Evolutionary conservation across 2,113 vertebrate species (phyloP).

Genomic region (Propithecus coquereli): DNA sequence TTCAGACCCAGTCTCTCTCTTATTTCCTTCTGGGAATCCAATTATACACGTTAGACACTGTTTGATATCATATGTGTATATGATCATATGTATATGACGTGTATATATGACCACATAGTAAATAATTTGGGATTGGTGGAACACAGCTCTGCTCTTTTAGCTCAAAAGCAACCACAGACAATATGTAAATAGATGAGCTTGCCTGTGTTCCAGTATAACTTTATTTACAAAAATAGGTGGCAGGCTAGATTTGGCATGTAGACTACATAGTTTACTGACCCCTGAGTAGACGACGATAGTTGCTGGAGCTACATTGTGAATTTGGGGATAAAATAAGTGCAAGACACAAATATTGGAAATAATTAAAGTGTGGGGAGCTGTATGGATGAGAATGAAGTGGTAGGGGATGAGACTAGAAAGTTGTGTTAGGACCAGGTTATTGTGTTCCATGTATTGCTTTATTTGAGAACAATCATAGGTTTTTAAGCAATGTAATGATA

Average conservation of each 20-base stretch:
- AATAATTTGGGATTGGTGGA: not conserved
- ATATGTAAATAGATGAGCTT: not conserved
- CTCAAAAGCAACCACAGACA: not conserved
- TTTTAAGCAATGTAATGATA: not conserved
- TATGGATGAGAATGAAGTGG: not conserved
- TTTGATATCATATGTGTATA: not conserved
- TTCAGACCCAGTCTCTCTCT: not conserved
- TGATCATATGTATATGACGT: not conserved
- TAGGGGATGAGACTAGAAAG: not conserved
- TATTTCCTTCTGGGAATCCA: not conserved
- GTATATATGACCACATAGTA: not conserved
- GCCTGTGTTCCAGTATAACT: not conserved
- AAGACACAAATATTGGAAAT: not conserved
- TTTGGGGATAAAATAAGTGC: not conserved
- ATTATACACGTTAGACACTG: not conserved
- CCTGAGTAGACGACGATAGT: not conserved
- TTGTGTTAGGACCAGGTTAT: not conserved
- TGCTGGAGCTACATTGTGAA: not conserved
- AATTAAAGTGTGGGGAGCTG: not conserved
- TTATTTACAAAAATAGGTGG: not conserved
- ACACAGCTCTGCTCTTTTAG: not conserved
- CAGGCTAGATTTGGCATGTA: not conserved
- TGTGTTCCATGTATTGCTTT: not conserved
- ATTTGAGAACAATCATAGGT: not conserved
- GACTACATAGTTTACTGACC: not conserved